Conservation (phyloP, 2,797 vertebrate genomes). For the Poecilia velifera region DNA sequence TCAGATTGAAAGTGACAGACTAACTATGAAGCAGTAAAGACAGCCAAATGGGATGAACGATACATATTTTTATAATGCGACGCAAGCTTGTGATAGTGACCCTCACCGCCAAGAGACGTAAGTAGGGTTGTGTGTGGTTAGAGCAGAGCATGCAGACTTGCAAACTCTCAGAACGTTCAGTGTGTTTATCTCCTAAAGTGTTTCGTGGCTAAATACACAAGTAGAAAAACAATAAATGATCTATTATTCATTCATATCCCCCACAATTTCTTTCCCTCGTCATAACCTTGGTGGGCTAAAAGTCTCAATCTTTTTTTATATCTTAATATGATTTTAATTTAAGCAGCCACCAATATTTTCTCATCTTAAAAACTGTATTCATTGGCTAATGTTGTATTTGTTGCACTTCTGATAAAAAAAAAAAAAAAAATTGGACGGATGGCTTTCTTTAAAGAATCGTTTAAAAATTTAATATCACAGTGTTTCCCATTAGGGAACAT, state of each 20-base stretch:
- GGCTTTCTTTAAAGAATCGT: background rate
- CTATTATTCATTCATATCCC: constrained; percentile 32
- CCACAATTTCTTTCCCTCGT: background rate
- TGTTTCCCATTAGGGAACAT: too few relatives aligned
- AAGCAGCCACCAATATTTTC: background rate
- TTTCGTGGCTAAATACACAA: constrained; percentile 19
- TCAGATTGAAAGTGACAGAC: constrained; percentile 25
- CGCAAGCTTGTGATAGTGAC: constrained; percentile 48
- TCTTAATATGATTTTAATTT: background rate
- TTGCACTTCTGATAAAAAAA: background rate
- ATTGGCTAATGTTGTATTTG: background rate
- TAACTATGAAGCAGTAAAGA: constrained; percentile 7
- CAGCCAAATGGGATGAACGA: constrained; percentile 7
- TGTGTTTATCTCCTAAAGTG: constrained; percentile 54
- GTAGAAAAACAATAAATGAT: constrained; percentile 4
- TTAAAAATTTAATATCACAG: background rate
- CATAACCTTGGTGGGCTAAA: background rate
- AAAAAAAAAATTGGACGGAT: background rate
- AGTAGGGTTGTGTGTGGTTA: constrained; percentile 10
- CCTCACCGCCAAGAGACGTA: constrained; percentile 11
- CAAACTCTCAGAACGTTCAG: constrained; percentile 57
- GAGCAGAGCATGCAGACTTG: constrained; percentile 36
- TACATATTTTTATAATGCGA: constrained; percentile 6
- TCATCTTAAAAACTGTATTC: background rate
- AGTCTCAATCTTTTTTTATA: background rate